phyloP scores from a whole-genome alignment of 2,113 vertebrate species.

The Noctilio leporinus region DNA sequence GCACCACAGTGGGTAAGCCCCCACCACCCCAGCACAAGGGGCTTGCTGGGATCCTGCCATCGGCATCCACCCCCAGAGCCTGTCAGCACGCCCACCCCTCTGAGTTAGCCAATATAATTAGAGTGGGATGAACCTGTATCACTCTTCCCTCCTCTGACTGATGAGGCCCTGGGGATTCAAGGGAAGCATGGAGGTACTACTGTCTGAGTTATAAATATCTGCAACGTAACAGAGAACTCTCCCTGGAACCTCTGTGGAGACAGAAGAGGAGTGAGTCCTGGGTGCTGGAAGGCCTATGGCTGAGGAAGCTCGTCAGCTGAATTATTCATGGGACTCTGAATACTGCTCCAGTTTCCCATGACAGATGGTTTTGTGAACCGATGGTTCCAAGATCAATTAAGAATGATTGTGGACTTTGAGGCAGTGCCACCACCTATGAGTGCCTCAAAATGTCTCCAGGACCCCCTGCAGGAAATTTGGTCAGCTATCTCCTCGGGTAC shows the following conservation, averaged over 20 bases:
- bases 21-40: background rate
- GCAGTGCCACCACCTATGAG: background rate
- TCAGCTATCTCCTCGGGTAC: background rate
- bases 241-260: background rate
- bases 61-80: background rate
- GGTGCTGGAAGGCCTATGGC: background rate
- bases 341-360: slow-evolving; percentile 37
- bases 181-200: background rate
- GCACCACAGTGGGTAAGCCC: background rate
- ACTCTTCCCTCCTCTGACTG: background rate
- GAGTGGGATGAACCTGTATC: background rate
- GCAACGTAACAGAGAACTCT: background rate
- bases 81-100: background rate
- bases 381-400: slow-evolving; percentile 42
- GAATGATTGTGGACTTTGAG: background rate
- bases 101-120: background rate
- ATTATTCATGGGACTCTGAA: slow-evolving; percentile 58
- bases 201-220: background rate
- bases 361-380: slow-evolving; percentile 35
- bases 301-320: background rate
- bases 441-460: background rate
- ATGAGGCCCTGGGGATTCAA: background rate
- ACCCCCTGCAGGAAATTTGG: background rate
- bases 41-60: background rate
- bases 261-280: background rate